phyloP scores from a whole-genome alignment of 2,797 vertebrate species.

The Nannoperca australis region DNA sequence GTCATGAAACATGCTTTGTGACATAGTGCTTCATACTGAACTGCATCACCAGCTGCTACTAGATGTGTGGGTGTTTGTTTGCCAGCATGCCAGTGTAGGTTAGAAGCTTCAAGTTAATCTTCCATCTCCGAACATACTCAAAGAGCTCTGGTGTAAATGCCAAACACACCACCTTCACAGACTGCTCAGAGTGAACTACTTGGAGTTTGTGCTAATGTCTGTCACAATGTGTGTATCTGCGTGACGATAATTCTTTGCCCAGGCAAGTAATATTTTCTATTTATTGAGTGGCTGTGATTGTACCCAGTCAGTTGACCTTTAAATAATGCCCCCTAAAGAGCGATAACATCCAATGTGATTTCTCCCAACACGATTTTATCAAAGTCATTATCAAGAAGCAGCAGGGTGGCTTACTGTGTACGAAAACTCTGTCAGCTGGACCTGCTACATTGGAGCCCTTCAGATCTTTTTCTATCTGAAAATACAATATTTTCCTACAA shows the following conservation, averaged over 20 bases:
- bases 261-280: slow-evolving; percentile 18
- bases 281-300: slow-evolving; percentile 20
- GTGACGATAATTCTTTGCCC: neutral
- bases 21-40: neutral
- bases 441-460: neutral
- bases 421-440: slow-evolving; percentile 22
- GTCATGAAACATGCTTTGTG: slow-evolving; percentile 19
- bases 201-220: slow-evolving; percentile 12
- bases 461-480: slow-evolving; percentile 1
- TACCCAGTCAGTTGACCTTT: slow-evolving; percentile 38
- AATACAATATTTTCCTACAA: neutral
- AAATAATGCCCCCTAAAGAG: slow-evolving; percentile 34
- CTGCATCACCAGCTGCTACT: slow-evolving; percentile 14
- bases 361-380: slow-evolving; percentile 49
- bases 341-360: slow-evolving; percentile 33
- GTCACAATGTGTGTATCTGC: slow-evolving; percentile 1
- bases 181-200: neutral
- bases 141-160: slow-evolving; percentile 28
- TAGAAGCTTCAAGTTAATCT: slow-evolving; percentile 20
- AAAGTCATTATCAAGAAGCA: slow-evolving; percentile 53
- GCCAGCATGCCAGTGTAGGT: slow-evolving; percentile 22
- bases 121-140: neutral
- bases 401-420: slow-evolving; percentile 19
- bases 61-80: slow-evolving; percentile 22
- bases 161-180: slow-evolving; percentile 1